Evolutionary conservation across 2,113 vertebrate species (phyloP).

Genomic region (Platanista minor): DNA sequence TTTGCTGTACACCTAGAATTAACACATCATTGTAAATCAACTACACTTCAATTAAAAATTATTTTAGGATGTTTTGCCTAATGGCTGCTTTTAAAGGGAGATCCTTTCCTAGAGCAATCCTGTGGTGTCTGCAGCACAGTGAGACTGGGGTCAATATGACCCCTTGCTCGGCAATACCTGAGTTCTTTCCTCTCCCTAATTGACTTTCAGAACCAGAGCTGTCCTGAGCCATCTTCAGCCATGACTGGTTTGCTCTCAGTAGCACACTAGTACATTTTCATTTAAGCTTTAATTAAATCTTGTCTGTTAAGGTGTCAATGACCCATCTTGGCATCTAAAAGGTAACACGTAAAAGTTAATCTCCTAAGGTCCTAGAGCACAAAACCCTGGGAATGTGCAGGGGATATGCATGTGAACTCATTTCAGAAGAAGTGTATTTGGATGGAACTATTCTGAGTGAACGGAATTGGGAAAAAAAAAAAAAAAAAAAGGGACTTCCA

Average conservation of each 20-base stretch:
- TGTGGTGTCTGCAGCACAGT: accelerated
- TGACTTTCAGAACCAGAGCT: background rate
- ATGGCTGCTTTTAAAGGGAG: background rate
- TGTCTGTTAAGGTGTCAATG: slow-evolving; percentile 26
- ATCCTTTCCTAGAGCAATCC: background rate
- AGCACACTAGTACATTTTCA: background rate
- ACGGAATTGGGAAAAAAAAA: background rate
- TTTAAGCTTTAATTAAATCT: slow-evolving; percentile 57
- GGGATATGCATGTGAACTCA: background rate
- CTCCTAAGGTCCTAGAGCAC: slow-evolving; percentile 35
- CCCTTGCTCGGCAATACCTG: background rate
- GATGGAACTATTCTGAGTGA: background rate
- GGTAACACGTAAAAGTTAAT: slow-evolving; percentile 39
- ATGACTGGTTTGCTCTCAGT: background rate
- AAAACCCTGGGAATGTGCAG: background rate
- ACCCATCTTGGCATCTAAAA: slow-evolving; percentile 32
- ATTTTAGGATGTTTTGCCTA: background rate
- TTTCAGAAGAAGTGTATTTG: slow-evolving; percentile 19
- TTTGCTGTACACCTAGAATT: too few relatives aligned
- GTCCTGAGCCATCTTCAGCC: background rate
- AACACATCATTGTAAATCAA: too few relatives aligned
- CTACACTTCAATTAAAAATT: too few relatives aligned
- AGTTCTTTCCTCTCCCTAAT: background rate
- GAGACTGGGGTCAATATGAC: background rate
- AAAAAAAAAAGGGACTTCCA: too few relatives aligned